Percentiles rank a stretch among this genome's conserved stretches.
Conservation (phyloP, 2,888 invertebrate genomes). For the Hymenopus coronatus region DNA sequence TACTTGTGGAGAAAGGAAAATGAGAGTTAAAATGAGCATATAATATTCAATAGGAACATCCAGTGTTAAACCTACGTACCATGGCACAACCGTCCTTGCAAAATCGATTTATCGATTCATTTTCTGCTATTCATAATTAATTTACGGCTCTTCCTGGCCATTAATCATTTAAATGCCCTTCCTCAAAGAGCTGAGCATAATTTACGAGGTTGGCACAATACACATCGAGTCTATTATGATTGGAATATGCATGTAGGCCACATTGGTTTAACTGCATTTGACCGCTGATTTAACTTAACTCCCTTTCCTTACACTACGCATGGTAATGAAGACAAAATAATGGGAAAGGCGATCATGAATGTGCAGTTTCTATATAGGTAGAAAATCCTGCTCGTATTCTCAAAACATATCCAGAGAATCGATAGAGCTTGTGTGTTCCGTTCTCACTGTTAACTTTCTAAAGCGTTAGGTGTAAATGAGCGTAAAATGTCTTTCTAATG, state of each 20-base stretch:
- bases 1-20: too few species aligned
- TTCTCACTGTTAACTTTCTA: too few species aligned
- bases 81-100: background rate
- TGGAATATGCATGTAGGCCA: background rate
- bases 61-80: background rate
- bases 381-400: too few species aligned
- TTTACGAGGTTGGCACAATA: background rate
- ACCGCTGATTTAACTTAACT: background rate
- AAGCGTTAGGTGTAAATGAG: too few species aligned
- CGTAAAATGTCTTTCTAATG: rapidly evolving
- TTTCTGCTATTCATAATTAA: background rate
- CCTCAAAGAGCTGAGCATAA: background rate
- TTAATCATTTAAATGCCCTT: background rate
- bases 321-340: background rate
- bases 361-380: too few species aligned
- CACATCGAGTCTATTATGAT: background rate
- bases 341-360: too few species aligned
- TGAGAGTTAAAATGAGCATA: background rate
- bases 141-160: background rate
- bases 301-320: background rate
- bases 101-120: background rate
- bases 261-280: background rate
- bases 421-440: too few species aligned
- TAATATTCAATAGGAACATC: background rate
- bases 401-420: too few species aligned